phyloP scores from a whole-genome alignment of 2,797 vertebrate genomes.

The Mionectes olivaceus region DNA sequence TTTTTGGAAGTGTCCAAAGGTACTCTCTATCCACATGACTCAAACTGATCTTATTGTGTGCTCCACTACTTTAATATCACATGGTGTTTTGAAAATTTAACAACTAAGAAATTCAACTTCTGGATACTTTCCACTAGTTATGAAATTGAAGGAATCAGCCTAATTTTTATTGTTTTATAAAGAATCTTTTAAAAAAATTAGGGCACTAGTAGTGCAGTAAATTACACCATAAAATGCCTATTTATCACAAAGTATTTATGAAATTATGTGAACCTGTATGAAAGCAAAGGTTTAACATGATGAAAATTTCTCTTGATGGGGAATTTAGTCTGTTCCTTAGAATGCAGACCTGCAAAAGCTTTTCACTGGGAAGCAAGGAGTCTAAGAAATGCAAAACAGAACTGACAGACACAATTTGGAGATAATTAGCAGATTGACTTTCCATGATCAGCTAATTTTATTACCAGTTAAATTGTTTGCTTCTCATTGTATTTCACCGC shows the following conservation, averaged over 20 bases:
- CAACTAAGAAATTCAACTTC: neutral
- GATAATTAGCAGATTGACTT: conserved; percentile 51
- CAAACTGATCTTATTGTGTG: neutral
- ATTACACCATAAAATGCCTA: neutral
- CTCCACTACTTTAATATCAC: neutral
- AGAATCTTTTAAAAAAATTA: neutral
- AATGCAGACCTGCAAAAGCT: neutral
- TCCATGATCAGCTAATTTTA: conserved; percentile 53
- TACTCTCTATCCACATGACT: neutral
- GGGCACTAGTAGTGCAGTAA: neutral
- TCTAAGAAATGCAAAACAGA: conserved; percentile 3
- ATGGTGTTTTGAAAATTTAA: neutral
- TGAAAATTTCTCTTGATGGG: neutral
- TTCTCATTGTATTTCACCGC: conserved; percentile 36
- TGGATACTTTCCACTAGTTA: neutral
- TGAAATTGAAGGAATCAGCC: neutral
- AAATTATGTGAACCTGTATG: fast-evolving
- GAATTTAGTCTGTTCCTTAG: neutral
- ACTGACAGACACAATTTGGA: neutral
- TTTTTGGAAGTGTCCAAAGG: neutral
- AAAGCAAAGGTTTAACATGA: neutral
- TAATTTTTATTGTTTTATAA: neutral
- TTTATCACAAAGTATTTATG: neutral
- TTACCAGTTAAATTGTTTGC: conserved; percentile 43
- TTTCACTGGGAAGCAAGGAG: neutral